phyloP scores from a whole-genome alignment of 2,888 invertebrate genomes.

The Morpho deidamia region DNA sequence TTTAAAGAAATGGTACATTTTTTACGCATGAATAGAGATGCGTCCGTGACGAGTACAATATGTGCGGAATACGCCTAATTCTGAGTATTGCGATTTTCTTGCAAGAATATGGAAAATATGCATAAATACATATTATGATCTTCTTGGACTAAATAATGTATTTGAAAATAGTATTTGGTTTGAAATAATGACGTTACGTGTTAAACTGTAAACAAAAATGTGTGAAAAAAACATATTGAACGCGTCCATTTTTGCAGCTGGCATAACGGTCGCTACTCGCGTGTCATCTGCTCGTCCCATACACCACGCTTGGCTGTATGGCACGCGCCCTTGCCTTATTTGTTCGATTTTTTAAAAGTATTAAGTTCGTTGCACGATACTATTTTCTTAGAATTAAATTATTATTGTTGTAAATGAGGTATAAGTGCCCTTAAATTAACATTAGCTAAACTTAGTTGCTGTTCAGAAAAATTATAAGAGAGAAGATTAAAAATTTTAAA shows the following conservation, averaged over 20 bases:
- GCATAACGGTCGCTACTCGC: constrained; percentile 65
- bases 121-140: no score
- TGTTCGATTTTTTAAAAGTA: constrained; percentile 9
- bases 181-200: not conserved
- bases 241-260: constrained; percentile 52
- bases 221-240: constrained; percentile 21
- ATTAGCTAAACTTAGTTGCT: no score
- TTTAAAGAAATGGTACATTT: constrained; percentile 39
- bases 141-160: no score
- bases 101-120: no score
- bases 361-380: no score
- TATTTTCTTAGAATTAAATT: no score
- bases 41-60: constrained; percentile 22
- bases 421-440: no score
- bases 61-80: constrained; percentile 1
- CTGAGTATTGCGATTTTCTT: not conserved
- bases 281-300: constrained; percentile 74
- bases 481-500: no score
- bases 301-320: constrained; percentile 67
- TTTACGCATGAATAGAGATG: constrained; percentile 45
- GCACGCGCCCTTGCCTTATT: constrained; percentile 38
- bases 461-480: no score
- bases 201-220: constrained; percentile 22
- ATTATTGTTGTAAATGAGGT: no score
- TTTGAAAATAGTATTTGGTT: no score